Evolutionary conservation across 2,888 invertebrate species (phyloP).

Genomic region (Diloba caeruleocephala): DNA sequence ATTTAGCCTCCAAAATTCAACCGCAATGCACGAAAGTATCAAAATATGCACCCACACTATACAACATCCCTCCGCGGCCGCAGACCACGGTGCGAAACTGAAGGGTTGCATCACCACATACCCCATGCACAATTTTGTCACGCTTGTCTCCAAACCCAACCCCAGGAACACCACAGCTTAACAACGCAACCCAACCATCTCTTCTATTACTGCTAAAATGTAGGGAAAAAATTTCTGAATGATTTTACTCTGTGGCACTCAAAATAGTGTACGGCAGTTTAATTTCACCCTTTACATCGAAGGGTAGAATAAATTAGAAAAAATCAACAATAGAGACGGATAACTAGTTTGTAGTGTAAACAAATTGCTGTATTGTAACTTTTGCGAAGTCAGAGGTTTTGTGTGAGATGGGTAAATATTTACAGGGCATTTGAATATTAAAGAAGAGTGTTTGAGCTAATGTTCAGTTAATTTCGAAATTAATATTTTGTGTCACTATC

Average conservation of each 20-base stretch:
- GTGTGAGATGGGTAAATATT: slow-evolving; percentile 50
- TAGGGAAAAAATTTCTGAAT: background rate
- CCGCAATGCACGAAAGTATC: slow-evolving; percentile 54
- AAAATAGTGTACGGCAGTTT: slow-evolving; percentile 29
- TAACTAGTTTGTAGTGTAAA: slow-evolving; percentile 86
- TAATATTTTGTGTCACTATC: background rate
- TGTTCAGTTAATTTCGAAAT: slow-evolving; percentile 6
- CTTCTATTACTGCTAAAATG: slow-evolving; percentile 30
- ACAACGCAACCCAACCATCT: slow-evolving; percentile 18
- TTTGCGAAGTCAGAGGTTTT: slow-evolving; percentile 61
- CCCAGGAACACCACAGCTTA: slow-evolving; percentile 46
- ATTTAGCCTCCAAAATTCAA: background rate
- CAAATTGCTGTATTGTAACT: slow-evolving; percentile 81
- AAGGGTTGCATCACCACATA: slow-evolving; percentile 84
- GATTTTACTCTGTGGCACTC: slow-evolving; percentile 54
- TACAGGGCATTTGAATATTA: slow-evolving; percentile 46
- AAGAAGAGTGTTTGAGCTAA: slow-evolving; percentile 15
- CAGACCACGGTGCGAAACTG: slow-evolving; percentile 77
- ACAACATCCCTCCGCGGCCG: slow-evolving; percentile 74
- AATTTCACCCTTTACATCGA: slow-evolving; percentile 68
- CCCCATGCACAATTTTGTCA: slow-evolving; percentile 79
- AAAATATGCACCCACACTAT: slow-evolving; percentile 43
- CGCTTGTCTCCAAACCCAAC: slow-evolving; percentile 73
- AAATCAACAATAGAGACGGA: slow-evolving; percentile 79
- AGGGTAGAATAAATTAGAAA: slow-evolving; percentile 76